Percentiles rank a stretch among this genome's conserved stretches.
These are phyloP conservation scores for Platorchestia sp. DNA, from an alignment of 1,140 invertebrate genomes.

Conservation along the genomic window DNA sequence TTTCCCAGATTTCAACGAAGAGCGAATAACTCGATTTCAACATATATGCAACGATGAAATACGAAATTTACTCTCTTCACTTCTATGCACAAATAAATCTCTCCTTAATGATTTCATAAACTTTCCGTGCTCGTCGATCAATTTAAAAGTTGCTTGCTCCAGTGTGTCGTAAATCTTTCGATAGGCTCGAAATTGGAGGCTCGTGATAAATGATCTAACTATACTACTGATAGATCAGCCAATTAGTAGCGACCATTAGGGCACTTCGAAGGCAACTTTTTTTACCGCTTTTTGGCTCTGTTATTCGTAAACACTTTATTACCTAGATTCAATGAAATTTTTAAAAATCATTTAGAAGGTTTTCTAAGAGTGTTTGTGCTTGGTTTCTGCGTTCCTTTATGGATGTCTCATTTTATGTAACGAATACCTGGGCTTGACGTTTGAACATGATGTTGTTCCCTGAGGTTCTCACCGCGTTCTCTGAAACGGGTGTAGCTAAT, in stretches of 20 bases:
- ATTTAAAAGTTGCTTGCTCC: background rate
- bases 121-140: background rate
- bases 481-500: no score
- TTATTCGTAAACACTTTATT: background rate
- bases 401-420: no score
- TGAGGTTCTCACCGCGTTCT: no score
- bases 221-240: background rate
- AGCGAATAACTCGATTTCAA: background rate
- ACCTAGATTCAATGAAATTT: no score
- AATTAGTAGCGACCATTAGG: background rate
- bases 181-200: background rate
- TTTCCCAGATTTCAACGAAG: background rate
- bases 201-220: background rate
- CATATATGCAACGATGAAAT: background rate
- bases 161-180: background rate
- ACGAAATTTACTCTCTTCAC: background rate
- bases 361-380: no score
- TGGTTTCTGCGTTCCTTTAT: no score
- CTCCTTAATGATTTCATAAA: background rate
- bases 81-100: background rate
- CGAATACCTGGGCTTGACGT: no score
- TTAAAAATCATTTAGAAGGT: no score
- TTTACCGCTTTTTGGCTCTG: background rate
- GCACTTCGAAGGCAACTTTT: background rate
- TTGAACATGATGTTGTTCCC: no score